phyloP scores from a whole-genome alignment of 30 jellyfish, hydroid and myxozoan species.

The Aurelia sp. region DNA sequence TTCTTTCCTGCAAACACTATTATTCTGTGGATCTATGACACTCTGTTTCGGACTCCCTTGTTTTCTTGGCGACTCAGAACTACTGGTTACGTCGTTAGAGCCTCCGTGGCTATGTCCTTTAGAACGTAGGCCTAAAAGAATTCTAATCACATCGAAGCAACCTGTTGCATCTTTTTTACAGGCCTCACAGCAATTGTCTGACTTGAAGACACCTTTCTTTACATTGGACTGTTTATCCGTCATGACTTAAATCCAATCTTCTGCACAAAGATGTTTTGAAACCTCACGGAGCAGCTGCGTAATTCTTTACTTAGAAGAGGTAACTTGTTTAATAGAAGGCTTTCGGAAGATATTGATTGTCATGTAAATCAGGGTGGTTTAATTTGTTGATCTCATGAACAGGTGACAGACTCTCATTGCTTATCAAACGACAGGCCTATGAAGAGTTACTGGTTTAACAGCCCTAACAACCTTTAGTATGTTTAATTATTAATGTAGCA shows the following conservation, averaged over 20 bases:
- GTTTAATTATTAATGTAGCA: neutral
- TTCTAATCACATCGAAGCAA: slow-evolving; percentile 51
- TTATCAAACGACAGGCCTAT: slow-evolving; percentile 14
- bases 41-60: neutral
- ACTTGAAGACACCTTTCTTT: slow-evolving; percentile 26
- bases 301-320: slow-evolving; percentile 21
- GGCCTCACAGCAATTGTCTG: slow-evolving; percentile 64
- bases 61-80: neutral
- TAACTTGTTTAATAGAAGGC: slow-evolving; percentile 2
- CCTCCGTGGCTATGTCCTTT: neutral
- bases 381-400: slow-evolving; percentile 68
- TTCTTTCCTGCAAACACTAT: neutral
- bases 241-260: slow-evolving; percentile 45
- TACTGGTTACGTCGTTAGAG: neutral
- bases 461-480: neutral
- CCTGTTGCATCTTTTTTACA: slow-evolving; percentile 54
- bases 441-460: slow-evolving; percentile 19
- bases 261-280: slow-evolving; percentile 12
- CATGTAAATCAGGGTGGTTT: slow-evolving; percentile 69
- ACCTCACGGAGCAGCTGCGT: slow-evolving; percentile 42
- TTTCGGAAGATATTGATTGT: slow-evolving; percentile 18
- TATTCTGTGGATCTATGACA: neutral
- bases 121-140: slow-evolving; percentile 60
- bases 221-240: slow-evolving; percentile 33
- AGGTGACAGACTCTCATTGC: slow-evolving; percentile 48